Base-by-base conservation (phyloP, 2,888 invertebrate genomes). In the Stenichneumon culpator region DNA sequence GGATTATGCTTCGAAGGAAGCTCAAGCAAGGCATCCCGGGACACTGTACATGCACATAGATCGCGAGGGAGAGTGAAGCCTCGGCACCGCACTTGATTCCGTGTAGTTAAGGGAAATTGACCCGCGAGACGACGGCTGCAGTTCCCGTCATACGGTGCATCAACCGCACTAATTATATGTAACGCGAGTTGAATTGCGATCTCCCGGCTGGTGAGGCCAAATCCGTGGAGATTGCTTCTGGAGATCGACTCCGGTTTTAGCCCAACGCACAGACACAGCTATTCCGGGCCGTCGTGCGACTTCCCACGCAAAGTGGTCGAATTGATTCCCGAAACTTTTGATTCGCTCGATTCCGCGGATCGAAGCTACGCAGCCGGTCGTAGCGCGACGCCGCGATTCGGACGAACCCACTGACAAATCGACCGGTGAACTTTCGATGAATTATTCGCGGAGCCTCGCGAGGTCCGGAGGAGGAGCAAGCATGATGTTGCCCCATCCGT, bases 61-160 rank as follows among this genome's bases (percentile, higher is more conserved):
- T 14, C 22, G 57, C 25, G 47, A 74, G 69, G 50, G 60, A 25
- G 57, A 72, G 39, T 4, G 44, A 57, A 72, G 75, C 63, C 47
- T 73, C 60, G 11, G 44, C 47, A 14, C 16, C 28, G 50, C 44
- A 52, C 57, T 80, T 50, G 80, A 80, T 77, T 81, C 72, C 67
- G 60, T 60, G 72, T 68, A 77, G 80, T 81, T 84, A 80, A 77
- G 72, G 84, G 80, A 84, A 84, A 84, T 84, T 75, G 73, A 73
- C 60, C 63, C 78, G 52, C 32, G 78, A 72, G 72, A 73, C 72
- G 28, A 57, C 25, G 65, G 79, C 54, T 60, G 16, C 60, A 25
- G 39, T 39, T 16, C 50, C 69, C 72, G 65, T 32, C 68, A 44
- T 22, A 19, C 47, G 70, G 39, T 19, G 39, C 70, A 69, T 75